phyloP scores from a whole-genome alignment of 2,797 vertebrate genomes.

The Syncerus caffer region DNA sequence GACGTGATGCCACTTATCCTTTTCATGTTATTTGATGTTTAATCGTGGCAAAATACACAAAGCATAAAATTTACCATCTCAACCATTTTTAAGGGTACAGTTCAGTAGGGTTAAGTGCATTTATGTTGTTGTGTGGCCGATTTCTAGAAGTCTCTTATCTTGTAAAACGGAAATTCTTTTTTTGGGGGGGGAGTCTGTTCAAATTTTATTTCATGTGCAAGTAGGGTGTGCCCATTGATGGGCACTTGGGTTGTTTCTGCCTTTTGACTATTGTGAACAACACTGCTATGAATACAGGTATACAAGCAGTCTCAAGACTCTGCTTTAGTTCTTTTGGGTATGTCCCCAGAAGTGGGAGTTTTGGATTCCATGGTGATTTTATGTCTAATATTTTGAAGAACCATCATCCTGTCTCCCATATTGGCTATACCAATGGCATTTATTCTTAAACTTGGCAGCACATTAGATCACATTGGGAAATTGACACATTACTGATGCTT shows the following conservation, averaged over 20 bases:
- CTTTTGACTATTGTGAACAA: neutral
- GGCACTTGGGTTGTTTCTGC: neutral
- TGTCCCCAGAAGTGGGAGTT: neutral
- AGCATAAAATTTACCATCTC: neutral
- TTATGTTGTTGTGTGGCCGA: neutral
- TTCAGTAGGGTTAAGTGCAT: neutral
- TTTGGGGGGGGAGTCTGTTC: neutral
- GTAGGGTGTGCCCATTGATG: neutral
- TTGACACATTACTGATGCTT: neutral
- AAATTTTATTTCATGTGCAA: neutral
- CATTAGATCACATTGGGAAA: neutral
- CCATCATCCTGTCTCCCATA: neutral
- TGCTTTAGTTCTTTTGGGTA: neutral
- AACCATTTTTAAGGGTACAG: neutral
- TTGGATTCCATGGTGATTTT: neutral
- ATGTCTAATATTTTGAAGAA: slow-evolving; percentile 2
- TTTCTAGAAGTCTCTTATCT: neutral
- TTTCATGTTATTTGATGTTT: neutral
- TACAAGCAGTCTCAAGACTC: neutral
- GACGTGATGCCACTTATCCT: neutral
- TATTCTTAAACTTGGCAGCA: neutral
- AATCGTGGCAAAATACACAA: neutral
- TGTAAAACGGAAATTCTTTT: neutral
- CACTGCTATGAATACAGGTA: neutral
- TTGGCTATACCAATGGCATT: neutral